Evolutionary conservation across 2,797 vertebrate species (phyloP), one percentile per base, ranked within the genome.

Genomic region (Momotus momota): DNA sequence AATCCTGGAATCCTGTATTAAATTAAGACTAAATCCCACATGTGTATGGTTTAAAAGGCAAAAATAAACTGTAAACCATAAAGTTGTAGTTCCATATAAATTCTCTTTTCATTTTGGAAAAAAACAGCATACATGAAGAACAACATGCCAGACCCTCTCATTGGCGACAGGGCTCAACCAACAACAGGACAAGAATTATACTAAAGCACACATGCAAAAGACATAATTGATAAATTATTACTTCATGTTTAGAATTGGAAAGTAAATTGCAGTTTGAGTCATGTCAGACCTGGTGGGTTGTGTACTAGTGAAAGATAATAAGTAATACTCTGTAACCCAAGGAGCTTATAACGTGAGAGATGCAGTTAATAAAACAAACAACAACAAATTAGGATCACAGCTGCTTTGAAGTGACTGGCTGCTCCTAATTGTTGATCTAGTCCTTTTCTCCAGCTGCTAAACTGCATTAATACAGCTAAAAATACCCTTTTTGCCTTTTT

Each of bases 341-440:
- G 70, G 49, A 74, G 35, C 58, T 71, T 49, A 60, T 35, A 80
- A 71, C 21, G 29, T 15, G 12, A 71, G 45, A 87, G 16, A 62
- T 3, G 7, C 11, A 75, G 58, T 31, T 62, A 89, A 45, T 43
- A 48, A 86, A 86, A 82, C 17, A 64, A 86, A 69, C 14, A 73
- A 87, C 14, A 94, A 92, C 19, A 87, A 83, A 57, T 71, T 72
- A 91, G 20, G 46, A 82, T 35, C 90, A 81, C 80, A 90, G 88
- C 48, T 84, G 81, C 70, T 95, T 19, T 86, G 48, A 75, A 88
- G 55, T 79, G 38, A 67, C 78, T 71, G 45, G 45, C 38, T 87
- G 78, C n/a, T 61, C 16, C 2, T 45, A 74, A 60, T 2, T 67
- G 54, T 65, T 71, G 31, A 87, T 81, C 38, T 27, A 92, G 45